These are phyloP conservation scores for Ethmia dodecea DNA, from an alignment of 2,888 invertebrate genomes.

Conservation along the genomic window DNA sequence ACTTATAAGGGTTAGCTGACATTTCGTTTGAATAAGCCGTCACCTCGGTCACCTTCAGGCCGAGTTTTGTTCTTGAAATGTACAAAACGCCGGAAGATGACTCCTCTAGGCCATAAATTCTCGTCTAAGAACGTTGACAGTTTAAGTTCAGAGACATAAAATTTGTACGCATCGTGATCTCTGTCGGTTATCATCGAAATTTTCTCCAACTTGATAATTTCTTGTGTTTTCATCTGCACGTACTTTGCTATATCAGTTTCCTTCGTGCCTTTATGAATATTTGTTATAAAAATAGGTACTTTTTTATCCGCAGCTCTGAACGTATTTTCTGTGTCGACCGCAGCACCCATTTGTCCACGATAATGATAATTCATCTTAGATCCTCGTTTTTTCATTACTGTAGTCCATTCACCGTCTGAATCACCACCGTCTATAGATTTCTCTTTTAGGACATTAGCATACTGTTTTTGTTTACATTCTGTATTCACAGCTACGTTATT, in stretches of 20 bases:
- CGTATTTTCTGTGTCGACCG: background rate
- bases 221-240: constrained; percentile 12
- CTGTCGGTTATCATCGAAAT: constrained; percentile 8
- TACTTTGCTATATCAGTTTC: constrained; percentile 13
- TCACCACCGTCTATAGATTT: background rate
- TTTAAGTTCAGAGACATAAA: constrained; percentile 13
- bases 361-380: background rate
- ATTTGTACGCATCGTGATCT: constrained; percentile 12
- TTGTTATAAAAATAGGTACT: constrained; percentile 16
- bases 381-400: background rate
- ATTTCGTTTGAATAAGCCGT: background rate
- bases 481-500: background rate
- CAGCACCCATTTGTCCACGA: background rate
- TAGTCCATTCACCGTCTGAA: background rate
- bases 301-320: constrained; percentile 16
- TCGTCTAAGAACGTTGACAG: constrained; percentile 12
- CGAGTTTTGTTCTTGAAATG: background rate
- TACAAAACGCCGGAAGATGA: constrained; percentile 13
- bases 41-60: background rate
- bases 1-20: background rate
- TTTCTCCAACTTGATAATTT: constrained; percentile 7
- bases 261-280: constrained; percentile 14
- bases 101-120: constrained; percentile 15
- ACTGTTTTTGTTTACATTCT: background rate
- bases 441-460: background rate